Conservation (phyloP, 2,113 vertebrate genomes). For the Seriola aureovittata region DNA sequence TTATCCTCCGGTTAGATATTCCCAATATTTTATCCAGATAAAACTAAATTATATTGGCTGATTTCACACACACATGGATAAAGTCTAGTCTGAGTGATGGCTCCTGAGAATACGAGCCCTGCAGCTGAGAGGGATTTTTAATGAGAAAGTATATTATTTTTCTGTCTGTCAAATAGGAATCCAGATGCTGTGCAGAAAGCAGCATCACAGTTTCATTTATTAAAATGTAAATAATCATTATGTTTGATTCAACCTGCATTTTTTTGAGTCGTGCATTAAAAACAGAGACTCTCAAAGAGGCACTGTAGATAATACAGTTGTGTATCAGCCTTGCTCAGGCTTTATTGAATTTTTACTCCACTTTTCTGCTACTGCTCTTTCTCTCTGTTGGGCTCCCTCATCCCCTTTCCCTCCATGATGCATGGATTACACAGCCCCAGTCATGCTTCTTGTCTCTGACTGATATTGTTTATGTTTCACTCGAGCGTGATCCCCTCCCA, state of each 20-base stretch:
- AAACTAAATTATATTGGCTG: constrained; percentile 7
- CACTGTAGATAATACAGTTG: background rate
- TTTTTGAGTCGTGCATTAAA: background rate
- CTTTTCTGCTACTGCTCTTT: constrained; percentile 24
- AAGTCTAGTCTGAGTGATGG: background rate
- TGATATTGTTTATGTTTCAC: constrained; percentile 73
- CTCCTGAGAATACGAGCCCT: constrained; percentile 1
- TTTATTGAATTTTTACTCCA: constrained; percentile 10
- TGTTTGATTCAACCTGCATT: background rate
- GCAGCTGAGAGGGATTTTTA: constrained; percentile 30
- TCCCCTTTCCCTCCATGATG: constrained; percentile 38
- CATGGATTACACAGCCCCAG: constrained; percentile 67
- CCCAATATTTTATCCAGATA: constrained; percentile 10
- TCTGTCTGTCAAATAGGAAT: background rate
- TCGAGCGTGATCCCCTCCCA: constrained; percentile 68
- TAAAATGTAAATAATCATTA: constrained; percentile 14
- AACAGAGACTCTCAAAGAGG: background rate
- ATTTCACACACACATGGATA: constrained; percentile 19
- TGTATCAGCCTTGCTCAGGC: constrained; percentile 1
- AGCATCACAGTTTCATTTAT: background rate
- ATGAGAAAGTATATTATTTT: background rate
- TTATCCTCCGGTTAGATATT: constrained; percentile 3
- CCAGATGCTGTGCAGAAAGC: background rate
- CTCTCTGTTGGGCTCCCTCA: constrained; percentile 42
- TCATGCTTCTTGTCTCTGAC: constrained; percentile 63